These are phyloP conservation scores for Tyto alba DNA, from an alignment of 2,113 vertebrate genomes.

Conservation along the genomic window DNA sequence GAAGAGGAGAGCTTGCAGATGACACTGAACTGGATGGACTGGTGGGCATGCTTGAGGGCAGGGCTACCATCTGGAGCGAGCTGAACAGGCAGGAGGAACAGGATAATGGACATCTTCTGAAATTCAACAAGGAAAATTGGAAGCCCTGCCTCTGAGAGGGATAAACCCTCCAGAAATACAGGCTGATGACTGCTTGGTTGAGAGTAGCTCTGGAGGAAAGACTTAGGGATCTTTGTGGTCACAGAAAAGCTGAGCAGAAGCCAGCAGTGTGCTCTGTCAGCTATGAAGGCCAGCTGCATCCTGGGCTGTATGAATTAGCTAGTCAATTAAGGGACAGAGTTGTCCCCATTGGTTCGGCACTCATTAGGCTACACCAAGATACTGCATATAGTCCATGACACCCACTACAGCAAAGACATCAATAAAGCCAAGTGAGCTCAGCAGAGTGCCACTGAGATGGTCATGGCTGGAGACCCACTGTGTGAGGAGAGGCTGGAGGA, in stretches of 20 bases:
- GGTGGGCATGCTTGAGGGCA: not conserved
- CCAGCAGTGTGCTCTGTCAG: not conserved
- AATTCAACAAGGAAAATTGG: not conserved
- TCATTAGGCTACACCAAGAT: not conserved
- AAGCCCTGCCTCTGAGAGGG: not conserved
- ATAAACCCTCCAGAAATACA: not conserved
- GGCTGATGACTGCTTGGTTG: not conserved
- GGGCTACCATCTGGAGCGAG: not conserved
- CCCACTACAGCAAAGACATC: not conserved
- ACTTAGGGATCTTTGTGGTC: not conserved
- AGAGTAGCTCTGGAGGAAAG: not conserved
- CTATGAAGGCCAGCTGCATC: not conserved
- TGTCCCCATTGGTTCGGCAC: not conserved
- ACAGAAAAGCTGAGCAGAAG: not conserved
- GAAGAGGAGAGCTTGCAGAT: not conserved
- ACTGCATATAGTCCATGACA: not conserved
- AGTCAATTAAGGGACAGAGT: not conserved
- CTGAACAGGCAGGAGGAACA: not conserved
- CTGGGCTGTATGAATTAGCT: not conserved
- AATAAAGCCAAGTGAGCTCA: not conserved
- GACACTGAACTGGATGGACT: accelerated
- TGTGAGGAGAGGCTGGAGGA: not conserved
- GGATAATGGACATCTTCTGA: not conserved
- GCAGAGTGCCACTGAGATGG: not conserved
- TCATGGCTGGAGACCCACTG: not conserved